Evolutionary conservation across 2,113 vertebrate genomes (phyloP).

Genomic region (Rhynchomys soricoides): DNA sequence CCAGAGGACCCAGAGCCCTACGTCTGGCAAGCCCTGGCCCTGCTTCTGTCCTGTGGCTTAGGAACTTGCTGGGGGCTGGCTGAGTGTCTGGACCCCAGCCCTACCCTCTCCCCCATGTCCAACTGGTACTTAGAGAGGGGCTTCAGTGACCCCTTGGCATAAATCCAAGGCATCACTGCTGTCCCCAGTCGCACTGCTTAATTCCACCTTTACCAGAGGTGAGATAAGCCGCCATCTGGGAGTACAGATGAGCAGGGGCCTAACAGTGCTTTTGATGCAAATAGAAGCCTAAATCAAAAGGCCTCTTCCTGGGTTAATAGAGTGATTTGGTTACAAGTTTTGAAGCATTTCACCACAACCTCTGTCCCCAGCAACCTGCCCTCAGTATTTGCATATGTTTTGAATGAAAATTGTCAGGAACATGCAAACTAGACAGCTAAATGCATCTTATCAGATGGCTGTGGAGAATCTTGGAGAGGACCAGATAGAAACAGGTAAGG

Average conservation of each 20-base stretch:
- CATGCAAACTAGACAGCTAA: slow-evolving; percentile 88
- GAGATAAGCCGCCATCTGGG: not conserved
- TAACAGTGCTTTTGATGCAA: slow-evolving; percentile 81
- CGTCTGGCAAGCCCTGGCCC: not conserved
- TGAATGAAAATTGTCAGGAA: slow-evolving; percentile 85
- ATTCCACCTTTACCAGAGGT: not conserved
- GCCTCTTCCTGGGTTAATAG: slow-evolving; percentile 75
- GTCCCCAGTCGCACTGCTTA: not conserved
- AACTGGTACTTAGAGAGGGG: not conserved
- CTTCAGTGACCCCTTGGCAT: not conserved
- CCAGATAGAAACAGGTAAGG: slow-evolving; percentile 43
- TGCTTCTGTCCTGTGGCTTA: not conserved
- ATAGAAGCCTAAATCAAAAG: slow-evolving; percentile 81
- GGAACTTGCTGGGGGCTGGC: not conserved
- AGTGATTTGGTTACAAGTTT: slow-evolving; percentile 83
- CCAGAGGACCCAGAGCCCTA: not conserved
- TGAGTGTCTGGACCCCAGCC: not conserved
- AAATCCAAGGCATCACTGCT: not conserved
- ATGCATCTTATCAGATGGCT: slow-evolving; percentile 82
- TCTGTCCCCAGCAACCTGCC: slow-evolving; percentile 81
- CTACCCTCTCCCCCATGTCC: not conserved
- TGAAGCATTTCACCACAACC: slow-evolving; percentile 80
- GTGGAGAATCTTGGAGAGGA: slow-evolving; percentile 73
- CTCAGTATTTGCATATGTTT: slow-evolving; percentile 88
- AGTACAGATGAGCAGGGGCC: not conserved